phyloP scores from a whole-genome alignment of 1,140 invertebrate species.

The Diplogasteroides magnus region DNA sequence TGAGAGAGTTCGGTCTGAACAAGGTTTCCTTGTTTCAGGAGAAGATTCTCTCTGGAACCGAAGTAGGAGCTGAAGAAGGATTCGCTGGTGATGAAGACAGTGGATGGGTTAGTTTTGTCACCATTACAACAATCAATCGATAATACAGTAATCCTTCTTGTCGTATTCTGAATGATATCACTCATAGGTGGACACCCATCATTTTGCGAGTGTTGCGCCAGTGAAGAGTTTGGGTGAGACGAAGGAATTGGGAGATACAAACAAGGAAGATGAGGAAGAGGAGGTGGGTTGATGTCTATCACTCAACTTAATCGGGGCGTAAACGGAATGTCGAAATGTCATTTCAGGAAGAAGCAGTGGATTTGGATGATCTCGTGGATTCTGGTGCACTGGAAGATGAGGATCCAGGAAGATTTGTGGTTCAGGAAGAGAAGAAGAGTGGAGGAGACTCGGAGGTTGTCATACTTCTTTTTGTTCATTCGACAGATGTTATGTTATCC shows the following conservation, averaged over 20 bases:
- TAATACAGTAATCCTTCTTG: not conserved
- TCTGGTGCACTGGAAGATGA: constrained; percentile 83
- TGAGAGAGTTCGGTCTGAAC: not conserved
- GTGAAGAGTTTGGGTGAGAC: not conserved
- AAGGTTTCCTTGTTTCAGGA: constrained; percentile 1
- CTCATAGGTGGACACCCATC: constrained; percentile 79
- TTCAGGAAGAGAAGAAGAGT: constrained; percentile 13
- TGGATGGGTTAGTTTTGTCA: too few species aligned
- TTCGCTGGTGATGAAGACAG: constrained; percentile 76
- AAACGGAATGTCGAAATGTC: not conserved
- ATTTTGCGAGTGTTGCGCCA: constrained; percentile 63
- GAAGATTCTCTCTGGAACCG: constrained; percentile 66
- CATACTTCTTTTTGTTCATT: too few species aligned
- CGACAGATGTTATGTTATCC: not conserved
- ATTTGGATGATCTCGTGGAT: constrained; percentile 97
- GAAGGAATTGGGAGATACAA: not conserved
- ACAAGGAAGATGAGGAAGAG: not conserved
- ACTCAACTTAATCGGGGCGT: not conserved
- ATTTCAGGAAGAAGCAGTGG: constrained; percentile 78
- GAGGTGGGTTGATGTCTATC: not conserved
- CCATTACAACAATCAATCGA: too few species aligned
- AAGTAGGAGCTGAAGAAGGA: constrained; percentile 80
- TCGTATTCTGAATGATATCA: not conserved
- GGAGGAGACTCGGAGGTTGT: not conserved
- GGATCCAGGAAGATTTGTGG: constrained; percentile 60